These are phyloP conservation scores for Euproctis similis DNA, from an alignment of 2,888 invertebrate species.

Conservation along the genomic window DNA sequence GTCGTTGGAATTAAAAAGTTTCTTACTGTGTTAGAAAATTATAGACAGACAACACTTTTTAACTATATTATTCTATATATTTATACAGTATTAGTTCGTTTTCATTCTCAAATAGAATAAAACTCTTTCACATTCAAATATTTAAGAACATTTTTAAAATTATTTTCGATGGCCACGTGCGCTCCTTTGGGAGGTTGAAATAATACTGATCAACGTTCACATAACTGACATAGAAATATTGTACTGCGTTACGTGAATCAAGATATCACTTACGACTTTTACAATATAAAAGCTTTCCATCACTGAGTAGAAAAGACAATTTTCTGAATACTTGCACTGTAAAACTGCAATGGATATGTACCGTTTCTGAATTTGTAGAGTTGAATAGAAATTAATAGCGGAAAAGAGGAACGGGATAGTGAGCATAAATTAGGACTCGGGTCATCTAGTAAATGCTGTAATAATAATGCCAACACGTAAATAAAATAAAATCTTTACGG, in stretches of 20 bases:
- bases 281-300: slow-evolving; percentile 28
- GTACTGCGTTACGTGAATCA: slow-evolving; percentile 17
- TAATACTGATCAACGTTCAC: slow-evolving; percentile 48
- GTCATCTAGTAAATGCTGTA: too few relatives aligned
- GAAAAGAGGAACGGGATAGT: slow-evolving; percentile 40
- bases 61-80: too few relatives aligned
- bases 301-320: slow-evolving; percentile 18
- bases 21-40: too few relatives aligned
- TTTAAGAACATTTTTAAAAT: slow-evolving; percentile 1
- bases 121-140: slow-evolving; percentile 9
- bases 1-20: slow-evolving; percentile 13
- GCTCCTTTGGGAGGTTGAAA: slow-evolving; percentile 37
- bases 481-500: too few relatives aligned
- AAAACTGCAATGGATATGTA: slow-evolving; percentile 10
- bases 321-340: not conserved
- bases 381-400: slow-evolving; percentile 34
- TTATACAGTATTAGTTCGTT: too few relatives aligned
- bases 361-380: slow-evolving; percentile 4
- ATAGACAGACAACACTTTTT: too few relatives aligned
- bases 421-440: slow-evolving; percentile 40
- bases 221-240: too few relatives aligned
- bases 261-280: slow-evolving; percentile 19
- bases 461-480: too few relatives aligned
- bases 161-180: slow-evolving; percentile 31
- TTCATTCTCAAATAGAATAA: too few relatives aligned